A percentile compares a stretch with the other conserved stretches of the same genome.
These are phyloP conservation scores for Atethmia centrago DNA, from an alignment of 2,888 invertebrate species.

Conservation along the genomic window DNA sequence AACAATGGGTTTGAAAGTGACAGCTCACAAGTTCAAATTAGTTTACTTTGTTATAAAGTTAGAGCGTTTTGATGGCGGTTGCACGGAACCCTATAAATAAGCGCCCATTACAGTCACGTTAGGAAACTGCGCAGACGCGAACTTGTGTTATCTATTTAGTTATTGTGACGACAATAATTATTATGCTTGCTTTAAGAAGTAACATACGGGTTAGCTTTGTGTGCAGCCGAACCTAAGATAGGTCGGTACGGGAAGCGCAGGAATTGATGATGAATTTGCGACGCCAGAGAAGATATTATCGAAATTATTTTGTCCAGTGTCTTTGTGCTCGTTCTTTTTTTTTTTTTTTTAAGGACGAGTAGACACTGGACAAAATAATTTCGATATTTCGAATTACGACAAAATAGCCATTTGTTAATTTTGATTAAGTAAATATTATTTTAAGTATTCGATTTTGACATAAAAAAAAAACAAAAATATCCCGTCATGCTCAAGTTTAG, in stretches of 20 bases:
- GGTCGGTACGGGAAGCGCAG: too few relatives aligned
- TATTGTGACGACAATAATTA: constrained; percentile 74
- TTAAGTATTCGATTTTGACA: neutral
- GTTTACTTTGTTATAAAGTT: constrained; percentile 14
- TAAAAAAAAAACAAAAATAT: neutral
- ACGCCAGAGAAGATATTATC: neutral
- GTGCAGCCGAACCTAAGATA: neutral
- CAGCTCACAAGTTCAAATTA: constrained; percentile 9
- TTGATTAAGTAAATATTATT: neutral
- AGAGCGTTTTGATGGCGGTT: constrained; percentile 13
- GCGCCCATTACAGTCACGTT: constrained; percentile 49
- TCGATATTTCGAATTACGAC: neutral
- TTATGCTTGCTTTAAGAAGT: constrained; percentile 52
- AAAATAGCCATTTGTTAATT: too few relatives aligned
- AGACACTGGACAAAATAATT: too few relatives aligned
- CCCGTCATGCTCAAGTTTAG: neutral
- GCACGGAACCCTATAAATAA: constrained; percentile 50
- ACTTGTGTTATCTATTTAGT: constrained; percentile 73
- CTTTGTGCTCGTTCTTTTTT: too few relatives aligned
- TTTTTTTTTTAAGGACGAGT: too few relatives aligned
- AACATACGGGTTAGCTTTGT: constrained; percentile 30
- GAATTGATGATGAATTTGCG: neutral
- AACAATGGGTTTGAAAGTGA: constrained; percentile 25
- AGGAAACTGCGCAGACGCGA: constrained; percentile 69
- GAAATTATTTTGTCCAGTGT: neutral